A percentile compares a stretch with the other conserved stretches of the same genome.
phyloP scores from a whole-genome alignment of 2,888 invertebrate genomes.

The Drosophila austrosaltans region DNA sequence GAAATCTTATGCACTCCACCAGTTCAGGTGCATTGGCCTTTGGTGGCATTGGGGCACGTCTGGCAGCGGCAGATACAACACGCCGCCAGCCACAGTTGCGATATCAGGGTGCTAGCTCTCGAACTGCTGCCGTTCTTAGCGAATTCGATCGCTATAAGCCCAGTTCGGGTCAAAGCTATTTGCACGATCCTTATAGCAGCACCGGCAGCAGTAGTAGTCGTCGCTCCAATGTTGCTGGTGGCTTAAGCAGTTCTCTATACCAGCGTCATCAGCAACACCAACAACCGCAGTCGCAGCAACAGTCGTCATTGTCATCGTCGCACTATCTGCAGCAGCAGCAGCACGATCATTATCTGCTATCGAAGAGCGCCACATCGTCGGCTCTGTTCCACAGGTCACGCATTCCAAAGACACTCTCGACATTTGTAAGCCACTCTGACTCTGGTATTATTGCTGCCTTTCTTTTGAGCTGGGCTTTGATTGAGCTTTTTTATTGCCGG shows the following conservation, averaged over 20 bases:
- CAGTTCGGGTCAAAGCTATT: constrained; percentile 59
- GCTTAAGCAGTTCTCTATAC: constrained; percentile 57
- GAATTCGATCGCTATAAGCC: constrained; percentile 73
- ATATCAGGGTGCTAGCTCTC: constrained; percentile 72
- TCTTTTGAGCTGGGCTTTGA: constrained; percentile 45
- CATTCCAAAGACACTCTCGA: constrained; percentile 84
- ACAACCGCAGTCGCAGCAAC: constrained; percentile 64
- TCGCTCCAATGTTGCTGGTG: constrained; percentile 61
- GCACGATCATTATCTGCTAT: constrained; percentile 76
- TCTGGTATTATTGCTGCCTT: constrained; percentile 15
- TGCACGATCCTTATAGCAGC: constrained; percentile 75
- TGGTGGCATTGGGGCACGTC: constrained; percentile 81
- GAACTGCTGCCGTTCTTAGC: constrained; percentile 72
- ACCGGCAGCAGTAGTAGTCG: constrained; percentile 51
- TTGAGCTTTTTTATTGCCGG: constrained; percentile 33
- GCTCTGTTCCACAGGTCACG: constrained; percentile 84
- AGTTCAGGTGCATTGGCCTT: constrained; percentile 81
- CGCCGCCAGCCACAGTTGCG: constrained; percentile 63
- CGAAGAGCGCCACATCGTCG: constrained; percentile 84
- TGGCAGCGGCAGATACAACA: constrained; percentile 67
- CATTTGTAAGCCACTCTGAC: constrained; percentile 82
- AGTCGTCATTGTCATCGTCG: constrained; percentile 51
- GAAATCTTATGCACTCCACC: constrained; percentile 78
- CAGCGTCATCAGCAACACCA: constrained; percentile 76
- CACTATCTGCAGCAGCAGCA: constrained; percentile 73